These are phyloP conservation scores for Pristionchus fissidentatus DNA, from an alignment of 2,888 invertebrate species.

Conservation along the genomic window DNA sequence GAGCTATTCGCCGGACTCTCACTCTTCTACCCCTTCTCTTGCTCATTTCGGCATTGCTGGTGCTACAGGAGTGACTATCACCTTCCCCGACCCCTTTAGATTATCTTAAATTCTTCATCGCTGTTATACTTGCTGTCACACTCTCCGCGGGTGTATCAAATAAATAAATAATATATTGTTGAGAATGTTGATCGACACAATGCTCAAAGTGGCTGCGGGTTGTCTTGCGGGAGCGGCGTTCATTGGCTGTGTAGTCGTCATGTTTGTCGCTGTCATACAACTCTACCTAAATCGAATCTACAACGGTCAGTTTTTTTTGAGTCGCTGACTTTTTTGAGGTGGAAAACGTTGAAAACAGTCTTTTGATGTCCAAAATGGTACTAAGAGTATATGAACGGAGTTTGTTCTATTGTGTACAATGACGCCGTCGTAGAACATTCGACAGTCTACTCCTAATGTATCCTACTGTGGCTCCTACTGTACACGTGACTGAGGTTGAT, in stretches of 20 bases:
- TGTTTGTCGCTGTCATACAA: neutral
- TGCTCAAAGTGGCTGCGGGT: neutral
- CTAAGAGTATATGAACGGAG: no score
- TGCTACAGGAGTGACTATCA: neutral
- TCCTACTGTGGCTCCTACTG: no score
- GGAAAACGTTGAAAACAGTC: no score
- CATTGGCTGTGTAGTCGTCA: neutral
- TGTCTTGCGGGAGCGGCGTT: constrained; percentile 26
- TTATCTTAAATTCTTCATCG: no score
- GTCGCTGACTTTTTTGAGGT: no score
- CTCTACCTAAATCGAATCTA: neutral
- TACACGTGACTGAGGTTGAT: no score
- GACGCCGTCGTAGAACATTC: no score
- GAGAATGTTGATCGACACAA: constrained; percentile 5
- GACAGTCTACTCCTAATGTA: no score
- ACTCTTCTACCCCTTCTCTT: neutral
- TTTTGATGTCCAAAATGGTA: no score
- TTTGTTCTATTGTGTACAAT: no score
- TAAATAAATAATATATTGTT: no score
- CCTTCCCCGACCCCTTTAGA: neutral
- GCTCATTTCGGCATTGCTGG: neutral
- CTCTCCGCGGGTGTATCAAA: no score
- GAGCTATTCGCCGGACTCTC: neutral
- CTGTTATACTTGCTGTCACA: neutral
- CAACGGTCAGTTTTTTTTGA: neutral